These are phyloP conservation scores for Acarapis woodi DNA, from an alignment of 1,140 invertebrate genomes.

Conservation along the genomic window DNA sequence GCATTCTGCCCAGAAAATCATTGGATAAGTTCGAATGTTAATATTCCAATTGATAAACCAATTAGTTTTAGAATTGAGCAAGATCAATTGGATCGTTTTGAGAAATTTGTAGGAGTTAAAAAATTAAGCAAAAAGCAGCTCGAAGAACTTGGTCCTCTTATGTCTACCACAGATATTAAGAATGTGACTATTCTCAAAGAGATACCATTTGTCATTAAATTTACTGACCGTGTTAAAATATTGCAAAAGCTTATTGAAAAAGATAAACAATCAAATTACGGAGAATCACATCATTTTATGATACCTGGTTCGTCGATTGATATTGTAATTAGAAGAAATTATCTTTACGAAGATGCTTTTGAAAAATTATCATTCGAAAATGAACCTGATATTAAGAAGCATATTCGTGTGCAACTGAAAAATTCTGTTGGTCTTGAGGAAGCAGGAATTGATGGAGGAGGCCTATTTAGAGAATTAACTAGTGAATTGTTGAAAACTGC, in stretches of 20 bases:
- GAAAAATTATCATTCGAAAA: constrained; percentile 69
- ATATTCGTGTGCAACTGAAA: constrained; percentile 43
- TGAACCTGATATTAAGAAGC: constrained; percentile 19
- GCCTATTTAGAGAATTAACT: constrained; percentile 62
- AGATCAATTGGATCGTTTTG: constrained; percentile 23
- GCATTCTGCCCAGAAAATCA: constrained; percentile 42
- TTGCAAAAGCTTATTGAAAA: constrained; percentile 18
- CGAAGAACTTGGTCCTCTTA: constrained; percentile 38
- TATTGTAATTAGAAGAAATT: constrained; percentile 52
- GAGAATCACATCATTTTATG: constrained; percentile 35
- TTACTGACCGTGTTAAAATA: constrained; percentile 44
- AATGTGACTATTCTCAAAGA: constrained; percentile 60
- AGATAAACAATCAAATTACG: constrained; percentile 40
- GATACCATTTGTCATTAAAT: constrained; percentile 72
- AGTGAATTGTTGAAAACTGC: constrained; percentile 70
- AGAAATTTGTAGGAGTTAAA: constrained; percentile 28
- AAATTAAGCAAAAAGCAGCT: constrained; percentile 30
- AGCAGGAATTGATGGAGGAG: constrained; percentile 78
- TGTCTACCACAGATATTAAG: constrained; percentile 58
- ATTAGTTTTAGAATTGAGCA: constrained; percentile 26
- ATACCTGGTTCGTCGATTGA: constrained; percentile 36
- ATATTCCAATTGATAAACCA: constrained; percentile 29
- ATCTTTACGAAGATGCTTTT: constrained; percentile 89
- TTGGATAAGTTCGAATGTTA: constrained; percentile 40
- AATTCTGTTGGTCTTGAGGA: constrained; percentile 69